Conservation (phyloP, 2,888 invertebrate species). For the Sceliomorpha sp. region DNA sequence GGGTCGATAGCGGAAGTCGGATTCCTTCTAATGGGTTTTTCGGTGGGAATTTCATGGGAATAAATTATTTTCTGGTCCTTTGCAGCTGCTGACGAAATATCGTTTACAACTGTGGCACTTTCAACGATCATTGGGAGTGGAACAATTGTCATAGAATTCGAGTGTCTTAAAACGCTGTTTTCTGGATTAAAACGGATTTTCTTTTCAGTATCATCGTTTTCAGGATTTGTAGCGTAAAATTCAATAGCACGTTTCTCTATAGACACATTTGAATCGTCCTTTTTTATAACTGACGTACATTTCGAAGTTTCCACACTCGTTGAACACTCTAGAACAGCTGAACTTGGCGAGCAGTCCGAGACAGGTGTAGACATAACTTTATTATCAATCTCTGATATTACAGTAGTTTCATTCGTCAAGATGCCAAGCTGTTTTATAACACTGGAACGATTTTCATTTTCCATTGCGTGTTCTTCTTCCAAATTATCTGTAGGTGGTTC, state of each 20-base stretch:
- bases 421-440: conserved; percentile 48
- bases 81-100: neutral
- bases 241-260: neutral
- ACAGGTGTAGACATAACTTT: conserved; percentile 1
- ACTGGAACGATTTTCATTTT: conserved; percentile 36
- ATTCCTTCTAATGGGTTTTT: conserved; percentile 24
- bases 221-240: neutral
- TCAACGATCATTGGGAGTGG: conserved; percentile 10
- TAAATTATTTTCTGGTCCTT: conserved; percentile 4
- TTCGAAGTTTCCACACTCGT: neutral
- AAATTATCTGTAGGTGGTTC: neutral
- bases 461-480: conserved; percentile 11
- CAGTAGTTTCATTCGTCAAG: conserved; percentile 22
- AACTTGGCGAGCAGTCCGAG: neutral
- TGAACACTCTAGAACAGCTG: neutral
- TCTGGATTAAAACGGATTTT: neutral
- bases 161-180: conserved; percentile 22
- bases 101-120: conserved; percentile 3
- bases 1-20: conserved; percentile 33
- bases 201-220: conserved; percentile 7
- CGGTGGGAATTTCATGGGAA: conserved; percentile 1
- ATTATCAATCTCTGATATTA: neutral
- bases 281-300: conserved; percentile 17
- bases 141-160: conserved; percentile 9
- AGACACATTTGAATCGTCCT: conserved; percentile 6